phyloP scores from a whole-genome alignment of 2,113 vertebrate species.

The Microtus oregoni region DNA sequence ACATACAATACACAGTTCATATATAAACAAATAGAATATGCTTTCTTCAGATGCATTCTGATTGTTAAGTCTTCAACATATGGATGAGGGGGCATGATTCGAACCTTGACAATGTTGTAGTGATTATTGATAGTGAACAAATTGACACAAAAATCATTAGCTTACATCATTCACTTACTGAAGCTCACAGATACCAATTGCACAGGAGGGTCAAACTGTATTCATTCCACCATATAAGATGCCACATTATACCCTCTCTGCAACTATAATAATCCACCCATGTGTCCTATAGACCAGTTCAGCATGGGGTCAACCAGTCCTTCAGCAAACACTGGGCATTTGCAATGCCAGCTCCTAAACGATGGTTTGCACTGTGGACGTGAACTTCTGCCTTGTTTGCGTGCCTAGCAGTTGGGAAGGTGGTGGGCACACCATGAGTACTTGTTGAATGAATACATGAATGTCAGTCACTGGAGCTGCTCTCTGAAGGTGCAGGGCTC shows the following conservation, averaged over 20 bases:
- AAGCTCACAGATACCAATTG: background rate
- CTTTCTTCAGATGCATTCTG: background rate
- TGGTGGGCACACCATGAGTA: background rate
- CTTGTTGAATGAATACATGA: background rate
- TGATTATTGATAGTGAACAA: background rate
- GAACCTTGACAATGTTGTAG: background rate
- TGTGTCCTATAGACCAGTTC: background rate
- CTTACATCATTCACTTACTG: background rate
- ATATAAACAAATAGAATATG: background rate
- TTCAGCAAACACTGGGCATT: background rate
- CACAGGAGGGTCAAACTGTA: background rate
- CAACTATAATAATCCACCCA: background rate
- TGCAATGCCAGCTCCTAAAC: background rate
- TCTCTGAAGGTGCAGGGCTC: background rate
- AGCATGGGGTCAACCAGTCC: background rate
- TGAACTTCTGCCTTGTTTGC: background rate
- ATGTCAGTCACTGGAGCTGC: background rate
- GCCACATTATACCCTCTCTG: background rate
- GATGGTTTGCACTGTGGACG: background rate
- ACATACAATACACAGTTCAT: background rate
- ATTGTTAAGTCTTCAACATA: background rate
- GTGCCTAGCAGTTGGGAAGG: background rate
- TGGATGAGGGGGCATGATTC: background rate
- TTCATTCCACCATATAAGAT: background rate
- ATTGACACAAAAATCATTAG: background rate